phyloP scores from a whole-genome alignment of 2,113 vertebrate species.

The Oryzias curvinotus region DNA sequence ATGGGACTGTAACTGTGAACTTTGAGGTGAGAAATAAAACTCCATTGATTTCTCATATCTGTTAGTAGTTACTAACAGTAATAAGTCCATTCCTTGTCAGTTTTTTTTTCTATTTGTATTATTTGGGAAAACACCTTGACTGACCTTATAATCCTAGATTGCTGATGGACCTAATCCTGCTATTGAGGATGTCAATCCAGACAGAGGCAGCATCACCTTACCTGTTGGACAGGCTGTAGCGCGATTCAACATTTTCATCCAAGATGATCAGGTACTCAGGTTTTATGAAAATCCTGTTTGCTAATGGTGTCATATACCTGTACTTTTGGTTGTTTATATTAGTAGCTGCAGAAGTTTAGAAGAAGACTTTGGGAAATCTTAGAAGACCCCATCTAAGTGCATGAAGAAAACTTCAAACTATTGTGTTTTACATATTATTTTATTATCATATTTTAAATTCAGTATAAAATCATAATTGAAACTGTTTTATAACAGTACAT shows the following conservation, averaged over 20 bases:
- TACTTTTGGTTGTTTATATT: too few species aligned
- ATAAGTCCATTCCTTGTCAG: too few species aligned
- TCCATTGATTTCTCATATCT: neutral
- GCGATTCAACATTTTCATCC: constrained; percentile 83
- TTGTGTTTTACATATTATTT: neutral
- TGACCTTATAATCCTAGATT: constrained; percentile 72
- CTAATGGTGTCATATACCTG: too few species aligned
- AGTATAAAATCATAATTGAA: neutral
- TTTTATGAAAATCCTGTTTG: neutral
- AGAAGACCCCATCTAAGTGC: too few species aligned
- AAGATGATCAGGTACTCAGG: constrained; percentile 86
- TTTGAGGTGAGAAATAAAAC: constrained; percentile 85
- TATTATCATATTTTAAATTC: neutral
- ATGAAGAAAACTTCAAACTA: neutral
- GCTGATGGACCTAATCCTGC: constrained; percentile 84
- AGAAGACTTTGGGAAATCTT: too few species aligned
- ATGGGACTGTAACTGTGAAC: constrained; percentile 86
- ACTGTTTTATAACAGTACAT: neutral
- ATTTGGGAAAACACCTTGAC: constrained; percentile 13
- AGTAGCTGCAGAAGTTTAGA: too few species aligned
- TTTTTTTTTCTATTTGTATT: too few species aligned
- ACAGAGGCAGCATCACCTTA: constrained; percentile 89
- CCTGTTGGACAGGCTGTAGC: constrained; percentile 81
- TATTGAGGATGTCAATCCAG: constrained; percentile 87
- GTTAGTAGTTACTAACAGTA: too few species aligned